Conservation (phyloP, 2,888 invertebrate genomes). For the Hoplodrina blanda region DNA sequence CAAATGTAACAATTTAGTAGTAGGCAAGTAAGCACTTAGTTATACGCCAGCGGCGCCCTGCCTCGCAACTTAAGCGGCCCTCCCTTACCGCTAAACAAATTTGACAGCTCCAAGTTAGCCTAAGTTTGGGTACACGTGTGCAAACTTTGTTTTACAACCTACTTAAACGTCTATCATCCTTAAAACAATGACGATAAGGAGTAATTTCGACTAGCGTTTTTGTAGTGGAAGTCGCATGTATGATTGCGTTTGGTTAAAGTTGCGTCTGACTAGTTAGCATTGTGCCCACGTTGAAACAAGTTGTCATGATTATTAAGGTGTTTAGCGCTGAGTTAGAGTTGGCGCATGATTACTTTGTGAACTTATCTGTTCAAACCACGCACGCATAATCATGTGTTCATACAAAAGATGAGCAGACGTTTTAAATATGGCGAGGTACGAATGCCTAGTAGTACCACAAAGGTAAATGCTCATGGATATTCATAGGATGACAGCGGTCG, state of each 20-base stretch:
- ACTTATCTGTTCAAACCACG: slow-evolving; percentile 56
- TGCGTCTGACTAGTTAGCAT: slow-evolving; percentile 86
- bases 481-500: no score
- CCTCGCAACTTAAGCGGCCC: slow-evolving; percentile 85
- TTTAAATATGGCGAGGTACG: no score
- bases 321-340: slow-evolving; percentile 78
- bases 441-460: no score
- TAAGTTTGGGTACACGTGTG: slow-evolving; percentile 84
- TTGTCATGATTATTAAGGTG: slow-evolving; percentile 88
- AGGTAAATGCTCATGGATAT: no score
- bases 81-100: slow-evolving; percentile 90
- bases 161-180: slow-evolving; percentile 39
- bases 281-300: slow-evolving; percentile 87
- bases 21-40: slow-evolving; percentile 88
- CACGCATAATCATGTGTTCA: slow-evolving; percentile 40
- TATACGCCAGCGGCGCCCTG: slow-evolving; percentile 85
- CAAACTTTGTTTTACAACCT: slow-evolving; percentile 69
- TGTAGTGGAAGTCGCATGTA: slow-evolving; percentile 60
- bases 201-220: slow-evolving; percentile 34
- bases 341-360: slow-evolving; percentile 66
- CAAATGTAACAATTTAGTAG: slow-evolving; percentile 89
- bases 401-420: slow-evolving; percentile 18
- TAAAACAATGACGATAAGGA: slow-evolving; percentile 59
- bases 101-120: slow-evolving; percentile 89
- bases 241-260: slow-evolving; percentile 75